Conservation (phyloP, 2,888 invertebrate species). For the Neoascia interrupta region DNA sequence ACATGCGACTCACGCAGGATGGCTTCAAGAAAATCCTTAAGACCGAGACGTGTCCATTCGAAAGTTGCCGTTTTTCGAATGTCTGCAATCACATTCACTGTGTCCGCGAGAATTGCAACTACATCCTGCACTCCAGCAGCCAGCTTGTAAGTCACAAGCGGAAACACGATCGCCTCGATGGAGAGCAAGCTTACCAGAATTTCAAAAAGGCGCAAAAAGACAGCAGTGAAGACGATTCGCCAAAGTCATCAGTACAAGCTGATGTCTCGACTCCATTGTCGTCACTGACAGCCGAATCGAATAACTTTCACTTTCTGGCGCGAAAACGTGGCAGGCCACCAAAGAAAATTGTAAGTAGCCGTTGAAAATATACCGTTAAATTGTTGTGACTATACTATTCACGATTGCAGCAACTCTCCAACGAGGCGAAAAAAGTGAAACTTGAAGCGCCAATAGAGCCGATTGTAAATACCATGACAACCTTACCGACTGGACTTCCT, state of each 20-base stretch:
- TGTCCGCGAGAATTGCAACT: slow-evolving; percentile 95
- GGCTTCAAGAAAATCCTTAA: slow-evolving; percentile 99
- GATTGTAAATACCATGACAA: neutral
- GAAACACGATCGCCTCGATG: slow-evolving; percentile 96
- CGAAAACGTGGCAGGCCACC: slow-evolving; percentile 78
- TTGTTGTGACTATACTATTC: neutral
- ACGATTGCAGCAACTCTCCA: slow-evolving; percentile 40
- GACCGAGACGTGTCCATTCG: slow-evolving; percentile 95
- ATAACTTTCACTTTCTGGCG: slow-evolving; percentile 74
- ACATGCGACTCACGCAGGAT: slow-evolving; percentile 95
- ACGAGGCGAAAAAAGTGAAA: slow-evolving; percentile 27
- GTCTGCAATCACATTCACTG: slow-evolving; percentile 99
- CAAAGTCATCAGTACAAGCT: slow-evolving; percentile 64
- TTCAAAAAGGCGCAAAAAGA: slow-evolving; percentile 75
- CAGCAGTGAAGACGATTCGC: slow-evolving; percentile 73
- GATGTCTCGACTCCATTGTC: slow-evolving; percentile 76
- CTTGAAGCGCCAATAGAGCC: slow-evolving; percentile 35
- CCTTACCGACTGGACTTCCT: slow-evolving; percentile 21
- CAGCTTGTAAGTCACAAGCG: slow-evolving; percentile 98
- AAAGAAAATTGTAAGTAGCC: slow-evolving; percentile 76
- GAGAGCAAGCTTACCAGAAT: slow-evolving; percentile 83
- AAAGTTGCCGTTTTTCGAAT: slow-evolving; percentile 94
- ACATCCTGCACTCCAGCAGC: slow-evolving; percentile 97
- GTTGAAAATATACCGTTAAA: neutral
- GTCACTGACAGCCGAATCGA: slow-evolving; percentile 75